Percentiles rank a stretch among this genome's conserved stretches.
Evolutionary conservation across 2,113 vertebrate species (phyloP).

Genomic region (Gnathonemus longibarbis): DNA sequence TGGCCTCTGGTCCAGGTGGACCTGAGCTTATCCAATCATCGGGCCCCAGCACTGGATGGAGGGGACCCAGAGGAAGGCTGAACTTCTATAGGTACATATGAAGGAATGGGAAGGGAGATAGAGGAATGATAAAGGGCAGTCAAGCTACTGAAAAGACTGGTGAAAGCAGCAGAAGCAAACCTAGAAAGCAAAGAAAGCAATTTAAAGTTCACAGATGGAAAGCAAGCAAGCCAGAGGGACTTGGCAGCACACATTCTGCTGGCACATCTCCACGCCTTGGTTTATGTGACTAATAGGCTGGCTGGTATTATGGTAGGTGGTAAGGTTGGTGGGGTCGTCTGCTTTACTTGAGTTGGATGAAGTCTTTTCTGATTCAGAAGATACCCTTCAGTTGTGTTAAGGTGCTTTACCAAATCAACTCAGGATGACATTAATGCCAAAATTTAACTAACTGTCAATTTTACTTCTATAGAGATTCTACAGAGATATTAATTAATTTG

Average conservation of each 20-base stretch:
- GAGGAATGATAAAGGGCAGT: slow-evolving; percentile 25
- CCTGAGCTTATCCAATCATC: slow-evolving; percentile 14
- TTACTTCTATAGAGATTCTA: not conserved
- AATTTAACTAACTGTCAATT: not conserved
- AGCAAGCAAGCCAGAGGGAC: slow-evolving; percentile 13
- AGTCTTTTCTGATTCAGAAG: not conserved
- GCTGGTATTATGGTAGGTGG: not conserved
- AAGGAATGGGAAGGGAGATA: slow-evolving; percentile 18
- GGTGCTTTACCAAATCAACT: not conserved
- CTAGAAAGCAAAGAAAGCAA: slow-evolving; percentile 27
- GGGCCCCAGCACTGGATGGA: slow-evolving; percentile 20
- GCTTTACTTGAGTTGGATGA: not conserved
- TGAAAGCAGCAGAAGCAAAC: slow-evolving; percentile 35
- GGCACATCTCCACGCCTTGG: not conserved
- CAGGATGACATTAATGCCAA: not conserved
- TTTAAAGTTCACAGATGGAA: slow-evolving; percentile 21
- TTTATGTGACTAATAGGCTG: not conserved
- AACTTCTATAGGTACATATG: slow-evolving; percentile 15
- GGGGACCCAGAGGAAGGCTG: slow-evolving; percentile 30
- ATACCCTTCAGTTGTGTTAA: not conserved
- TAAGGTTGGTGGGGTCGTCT: not conserved
- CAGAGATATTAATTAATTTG: not conserved
- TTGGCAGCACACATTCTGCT: not conserved
- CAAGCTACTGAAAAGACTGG: slow-evolving; percentile 30
- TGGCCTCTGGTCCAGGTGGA: not conserved